Evolutionary conservation across 1,140 invertebrate species (phyloP), one percentile per base, ranked within the genome.

Genomic region (Mizuhopecten yessoensis): DNA sequence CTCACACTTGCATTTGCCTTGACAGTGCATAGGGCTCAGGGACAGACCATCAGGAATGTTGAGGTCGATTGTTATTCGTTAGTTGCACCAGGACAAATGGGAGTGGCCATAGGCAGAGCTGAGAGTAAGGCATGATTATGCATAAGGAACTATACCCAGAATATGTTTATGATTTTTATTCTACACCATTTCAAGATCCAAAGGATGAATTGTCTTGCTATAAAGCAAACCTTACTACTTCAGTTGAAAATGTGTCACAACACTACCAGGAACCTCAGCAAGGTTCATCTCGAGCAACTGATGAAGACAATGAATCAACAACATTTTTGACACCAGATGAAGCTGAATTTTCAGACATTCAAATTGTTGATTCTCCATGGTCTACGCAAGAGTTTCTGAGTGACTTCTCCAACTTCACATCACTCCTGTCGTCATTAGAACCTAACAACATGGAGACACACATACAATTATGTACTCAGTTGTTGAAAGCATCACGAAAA

Each of bases 21-120:
- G n/a, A n/a, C n/a, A n/a, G n/a, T n/a, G n/a, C n/a, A n/a, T n/a
- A n/a, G n/a, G n/a, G n/a, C n/a, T n/a, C n/a, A n/a, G n/a, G n/a
- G n/a, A n/a, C n/a, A n/a, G 33, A 91, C 90, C 29, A 33, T 92
- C 5, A 10, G 57, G 34, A 57, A 86, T 23, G 20, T 93, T 29
- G 90, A 93, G 89, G 34, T 93, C 34, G 92, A 92, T 34, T 88
- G 87, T 34, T 91, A 34, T 17, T 89, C 90, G 23, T 91, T 91
- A 89, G 91, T 90, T 91, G 89, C 92, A 39, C 90, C 90, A 17
- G 90, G 90, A 23, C 92, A 93, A n/a, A 57, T 93, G 42, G 90
- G 92, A 20, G 91, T 93, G 29, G 91, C 89, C 9, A 33, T 92
- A 0, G 92, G 92, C 0, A 34, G 92, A 15, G 88, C 90, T 13